These are phyloP conservation scores for Neodiprion lecontei DNA, from an alignment of 1,140 invertebrate species.

Conservation along the genomic window DNA sequence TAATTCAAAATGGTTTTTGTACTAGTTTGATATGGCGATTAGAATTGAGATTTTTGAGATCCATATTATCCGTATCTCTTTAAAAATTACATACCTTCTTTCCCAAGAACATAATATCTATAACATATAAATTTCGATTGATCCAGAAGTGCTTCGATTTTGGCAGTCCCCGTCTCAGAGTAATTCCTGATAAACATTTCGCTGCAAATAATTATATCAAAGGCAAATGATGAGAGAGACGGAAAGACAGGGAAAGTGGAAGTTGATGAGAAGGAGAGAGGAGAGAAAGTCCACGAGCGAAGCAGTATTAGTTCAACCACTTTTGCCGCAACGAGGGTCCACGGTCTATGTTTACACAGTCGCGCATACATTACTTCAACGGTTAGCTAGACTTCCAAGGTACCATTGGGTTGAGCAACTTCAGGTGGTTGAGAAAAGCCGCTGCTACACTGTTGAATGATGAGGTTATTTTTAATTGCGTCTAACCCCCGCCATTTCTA, in stretches of 20 bases:
- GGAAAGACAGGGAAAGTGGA: no score
- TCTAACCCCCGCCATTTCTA: neutral
- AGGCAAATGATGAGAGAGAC: neutral
- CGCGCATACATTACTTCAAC: conserved; percentile 42
- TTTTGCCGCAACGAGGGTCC: neutral
- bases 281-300: neutral
- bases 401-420: conserved; percentile 22
- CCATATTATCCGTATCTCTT: no score
- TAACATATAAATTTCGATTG: neutral
- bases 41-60: no score
- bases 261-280: neutral
- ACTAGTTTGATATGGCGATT: no score
- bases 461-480: conserved; percentile 3
- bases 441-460: neutral
- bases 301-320: neutral
- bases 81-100: no score
- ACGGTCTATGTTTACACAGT: conserved; percentile 37
- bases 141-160: neutral
- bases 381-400: conserved; percentile 20
- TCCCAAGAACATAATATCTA: no score
- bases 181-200: neutral
- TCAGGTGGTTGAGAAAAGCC: neutral
- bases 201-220: neutral
- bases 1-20: no score
- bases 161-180: neutral